Evolutionary conservation across 2,113 vertebrate genomes (phyloP).

Genomic region (Carassius gibelio): DNA sequence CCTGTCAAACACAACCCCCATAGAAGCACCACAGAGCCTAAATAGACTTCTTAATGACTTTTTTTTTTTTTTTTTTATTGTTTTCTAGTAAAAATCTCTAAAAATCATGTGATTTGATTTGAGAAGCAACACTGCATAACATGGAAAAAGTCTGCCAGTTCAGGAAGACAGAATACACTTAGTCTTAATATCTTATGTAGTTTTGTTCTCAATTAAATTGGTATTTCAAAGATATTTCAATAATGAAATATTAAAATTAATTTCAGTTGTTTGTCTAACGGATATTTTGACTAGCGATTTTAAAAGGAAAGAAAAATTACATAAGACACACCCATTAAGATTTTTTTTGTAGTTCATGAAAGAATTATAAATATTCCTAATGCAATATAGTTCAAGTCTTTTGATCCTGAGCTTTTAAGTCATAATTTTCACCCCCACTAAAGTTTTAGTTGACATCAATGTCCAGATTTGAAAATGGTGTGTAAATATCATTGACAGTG

Average conservation of each 20-base stretch:
- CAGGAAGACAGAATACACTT: no score
- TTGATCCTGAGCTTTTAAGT: no score
- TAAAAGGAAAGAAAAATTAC: neutral
- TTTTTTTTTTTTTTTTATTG: no score
- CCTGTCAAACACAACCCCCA: neutral
- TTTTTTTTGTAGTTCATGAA: neutral
- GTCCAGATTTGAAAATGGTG: neutral
- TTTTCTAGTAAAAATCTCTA: neutral
- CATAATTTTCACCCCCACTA: neutral
- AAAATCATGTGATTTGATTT: neutral
- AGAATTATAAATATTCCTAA: neutral
- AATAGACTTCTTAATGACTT: neutral
- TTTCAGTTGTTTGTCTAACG: neutral
- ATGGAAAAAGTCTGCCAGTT: neutral
- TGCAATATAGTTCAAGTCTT: neutral
- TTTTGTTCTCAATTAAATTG: no score
- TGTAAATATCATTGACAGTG: neutral
- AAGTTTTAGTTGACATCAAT: neutral
- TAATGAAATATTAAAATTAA: neutral
- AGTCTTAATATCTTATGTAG: neutral
- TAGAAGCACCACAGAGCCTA: neutral
- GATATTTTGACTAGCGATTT: neutral
- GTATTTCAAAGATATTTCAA: no score
- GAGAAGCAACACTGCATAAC: no score
- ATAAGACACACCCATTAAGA: neutral